Base-by-base conservation (phyloP, 1,140 invertebrate species). In the Pararge aegeria region DNA sequence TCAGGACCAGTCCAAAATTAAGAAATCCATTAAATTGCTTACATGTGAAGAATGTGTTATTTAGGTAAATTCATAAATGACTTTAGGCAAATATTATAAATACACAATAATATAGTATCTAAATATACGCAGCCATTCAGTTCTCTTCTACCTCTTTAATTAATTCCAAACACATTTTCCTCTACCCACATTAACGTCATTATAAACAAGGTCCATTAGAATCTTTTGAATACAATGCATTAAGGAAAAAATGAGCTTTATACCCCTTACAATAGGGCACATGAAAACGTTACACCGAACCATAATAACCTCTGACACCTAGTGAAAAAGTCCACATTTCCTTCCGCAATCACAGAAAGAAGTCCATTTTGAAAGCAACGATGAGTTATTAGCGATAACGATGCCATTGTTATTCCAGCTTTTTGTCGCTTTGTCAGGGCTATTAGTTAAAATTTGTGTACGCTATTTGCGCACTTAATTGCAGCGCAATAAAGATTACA, bases 381-480 rank as follows among this genome's bases (percentile, higher is more conserved):
- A 83, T 80, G 75, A 79, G 72, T 83, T 80, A 81, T 81, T 83
- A 78, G 61, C 73, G 78, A 83, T 78, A 83, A 80, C 75, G 73
- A 75, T 76, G 68, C 77, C 72, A 74, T 79, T 83, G 79, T 83
- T 78, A 75, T 74, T 78, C 67, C 53, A 71, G 76, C 76, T 75
- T 78, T 78, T 75, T 75, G 69, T 75, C 65, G 63, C 60, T 65
- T 68, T 70, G 64, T 72, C 65, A 66, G 63, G 42, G 60, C 61
- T 64, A 70, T 73, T 73, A 72, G 52, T 21, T 29, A 48, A 53
- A 49, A 49, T 50, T 16, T 53, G 12, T 54, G 56, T 55, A 51
- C 38, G 57, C 64, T 53, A 62, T 64, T 64, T 59, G 40, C 54
- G 42, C 54, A 42, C 51, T 12, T 64, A 60, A 24, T 16, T 29